Percentiles rank a stretch among this genome's conserved stretches.
Evolutionary conservation across 2,113 vertebrate genomes (phyloP).

Genomic region (Sebastes schlegelii): DNA sequence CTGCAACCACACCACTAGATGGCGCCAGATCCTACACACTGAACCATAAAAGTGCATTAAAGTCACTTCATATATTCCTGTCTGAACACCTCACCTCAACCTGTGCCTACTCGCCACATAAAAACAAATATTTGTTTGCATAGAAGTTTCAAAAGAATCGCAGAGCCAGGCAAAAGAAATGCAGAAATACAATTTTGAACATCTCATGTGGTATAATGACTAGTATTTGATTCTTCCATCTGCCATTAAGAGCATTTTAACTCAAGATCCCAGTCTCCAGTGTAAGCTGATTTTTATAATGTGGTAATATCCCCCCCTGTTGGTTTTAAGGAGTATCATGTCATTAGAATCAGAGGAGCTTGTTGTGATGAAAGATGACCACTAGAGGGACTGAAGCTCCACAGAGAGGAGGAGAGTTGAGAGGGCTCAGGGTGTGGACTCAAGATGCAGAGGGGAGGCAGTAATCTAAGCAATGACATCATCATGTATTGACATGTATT

Average conservation of each 20-base stretch:
- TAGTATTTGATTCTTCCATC: neutral
- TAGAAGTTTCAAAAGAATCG: neutral
- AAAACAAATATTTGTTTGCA: neutral
- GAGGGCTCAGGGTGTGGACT: conserved; percentile 23
- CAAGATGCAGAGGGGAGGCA: neutral
- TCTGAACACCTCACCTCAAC: neutral
- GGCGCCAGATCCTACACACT: too few relatives aligned
- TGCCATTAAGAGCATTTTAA: neutral
- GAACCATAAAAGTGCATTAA: too few relatives aligned
- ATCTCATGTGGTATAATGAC: neutral
- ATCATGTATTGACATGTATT: neutral
- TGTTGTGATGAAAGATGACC: conserved; percentile 12
- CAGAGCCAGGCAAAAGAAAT: neutral
- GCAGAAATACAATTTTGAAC: neutral
- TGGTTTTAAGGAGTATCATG: conserved; percentile 40
- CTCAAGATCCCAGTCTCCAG: neutral
- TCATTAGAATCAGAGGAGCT: neutral
- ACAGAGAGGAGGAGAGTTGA: neutral
- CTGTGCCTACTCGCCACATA: neutral
- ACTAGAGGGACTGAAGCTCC: conserved; percentile 40
- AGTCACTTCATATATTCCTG: neutral
- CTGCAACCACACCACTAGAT: too few relatives aligned
- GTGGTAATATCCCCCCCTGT: conserved; percentile 65
- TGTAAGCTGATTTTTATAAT: neutral
- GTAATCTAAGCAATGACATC: neutral